Base-by-base conservation (phyloP, 2,888 invertebrate genomes). In the Chirona hameri region DNA sequence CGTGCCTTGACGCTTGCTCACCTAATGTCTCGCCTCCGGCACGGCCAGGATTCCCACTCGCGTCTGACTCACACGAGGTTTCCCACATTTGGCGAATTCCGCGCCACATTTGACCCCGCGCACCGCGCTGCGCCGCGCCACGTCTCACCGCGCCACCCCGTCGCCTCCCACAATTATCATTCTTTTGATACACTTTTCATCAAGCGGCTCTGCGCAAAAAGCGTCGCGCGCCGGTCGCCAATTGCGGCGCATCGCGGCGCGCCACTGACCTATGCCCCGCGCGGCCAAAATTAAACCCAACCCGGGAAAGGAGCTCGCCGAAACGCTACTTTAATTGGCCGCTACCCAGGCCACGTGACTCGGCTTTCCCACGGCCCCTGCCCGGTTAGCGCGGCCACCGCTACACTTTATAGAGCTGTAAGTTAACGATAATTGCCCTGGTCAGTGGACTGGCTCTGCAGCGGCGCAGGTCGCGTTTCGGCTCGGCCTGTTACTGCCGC, bases 341-440 rank as follows among this genome's bases (percentile, higher is more conserved):
- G 72, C 72, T 18, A 31, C 72, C 18, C 15, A 4, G 72, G 72
- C 31, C 31, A 31, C 29, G 72, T 31, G 72, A 31, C 72, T 2
- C 18, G 27, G 24, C 9, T 3, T 72, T 72, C 72, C 72, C 72
- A 72, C 72, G 72, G 72, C 72, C 72, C 72, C 65, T 27, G 27
- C 4, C 65, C 72, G 15, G 72, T 14, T 31, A 29, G 72, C 29
- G 18, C 3, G 31, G 72, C 72, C 31, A 31, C 72, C 31, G 72
- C 72, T 72, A 72, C 18, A 31, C 15, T 72, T 72, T 72, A 72
- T 72, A 72, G 72, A 72, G 72, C 72, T 72, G 72, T 72, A 72
- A 72, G 72, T 72, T 72, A 10, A 72, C 31, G 29, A 31, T 72
- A 72, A 72, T 72, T 0, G 31, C 31, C 57, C 48, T 48, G 57